Base-by-base conservation (phyloP, 2,888 invertebrate species). In the Calameuta pallipes region DNA sequence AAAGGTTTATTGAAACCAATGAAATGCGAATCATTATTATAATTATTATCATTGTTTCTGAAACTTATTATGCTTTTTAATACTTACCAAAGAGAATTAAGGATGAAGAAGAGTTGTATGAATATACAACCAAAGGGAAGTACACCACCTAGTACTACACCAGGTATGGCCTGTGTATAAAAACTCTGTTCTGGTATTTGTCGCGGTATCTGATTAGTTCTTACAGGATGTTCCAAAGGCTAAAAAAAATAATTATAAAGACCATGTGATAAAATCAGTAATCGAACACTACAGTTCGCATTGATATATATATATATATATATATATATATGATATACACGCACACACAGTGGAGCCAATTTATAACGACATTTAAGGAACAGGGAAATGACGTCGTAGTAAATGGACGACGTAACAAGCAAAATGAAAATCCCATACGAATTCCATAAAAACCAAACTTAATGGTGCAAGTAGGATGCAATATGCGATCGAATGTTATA, bases 111-210 rank as follows among this genome's bases (percentile, higher is more conserved):
- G 36, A 99, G 94, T 91, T 99, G 99, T 87, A 99, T 99, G 92
- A 99, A 99, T 92, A 98, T 98, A 92, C 98, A 98, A 70, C 98
- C 99, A 92, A 99, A 99, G 1, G 99, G 99, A 87, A 99, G 92
- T 75, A 99, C 98, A 70, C 99, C 99, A 11, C 99, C 99, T 99
- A 99, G 99, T 75, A 99, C 93, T 84, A 98, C 97, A 75, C 98
- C 99, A 31, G 99, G 99, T 79, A 99, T 92, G 0, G 99, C 96
- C 91, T 97, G 97, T 0, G 99, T 99, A 93, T 99, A 99, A 88
- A 99, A 94, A n/a, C 98, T 98, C 92, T 99, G 99, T 88, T 99
- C 98, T 1, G 99, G 99, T 87, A 99, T 99, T 92, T 99, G 98
- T 0, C 99, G 95, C 4, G 99, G 99, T 87, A 99, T 99, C 93